These are phyloP conservation scores for Ctenochaetus hawaiiensis DNA, from an alignment of 2,797 vertebrate genomes.

Conservation along the genomic window DNA sequence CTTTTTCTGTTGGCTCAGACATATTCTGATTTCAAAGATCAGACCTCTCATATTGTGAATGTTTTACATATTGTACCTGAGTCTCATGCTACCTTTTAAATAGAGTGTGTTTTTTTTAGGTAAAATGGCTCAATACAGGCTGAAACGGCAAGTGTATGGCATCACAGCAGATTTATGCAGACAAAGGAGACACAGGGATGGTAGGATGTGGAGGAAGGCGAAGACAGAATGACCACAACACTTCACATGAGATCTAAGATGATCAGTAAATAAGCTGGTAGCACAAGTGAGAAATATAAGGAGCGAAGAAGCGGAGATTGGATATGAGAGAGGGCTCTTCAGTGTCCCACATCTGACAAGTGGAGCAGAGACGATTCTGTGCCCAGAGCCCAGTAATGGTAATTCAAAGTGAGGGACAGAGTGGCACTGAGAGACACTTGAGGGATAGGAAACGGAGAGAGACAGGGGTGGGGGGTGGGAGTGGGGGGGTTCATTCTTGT, in stretches of 20 bases:
- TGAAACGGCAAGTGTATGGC: neutral
- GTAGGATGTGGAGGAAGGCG: constrained; percentile 10
- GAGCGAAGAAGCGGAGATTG: constrained; percentile 36
- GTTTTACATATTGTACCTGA: constrained; percentile 45
- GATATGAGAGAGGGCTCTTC: constrained; percentile 55
- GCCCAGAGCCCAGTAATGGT: constrained; percentile 75
- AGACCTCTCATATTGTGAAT: constrained; percentile 38
- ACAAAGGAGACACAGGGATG: constrained; percentile 1
- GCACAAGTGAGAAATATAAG: constrained; percentile 26
- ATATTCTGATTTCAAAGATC: constrained; percentile 52
- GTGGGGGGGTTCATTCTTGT: constrained; percentile 57
- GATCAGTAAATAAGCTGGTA: constrained; percentile 46
- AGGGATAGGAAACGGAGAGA: constrained; percentile 43
- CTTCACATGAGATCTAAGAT: constrained; percentile 38
- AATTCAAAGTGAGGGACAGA: constrained; percentile 80
- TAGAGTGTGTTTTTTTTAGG: constrained; percentile 10
- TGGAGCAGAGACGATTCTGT: constrained; percentile 78
- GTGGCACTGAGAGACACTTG: constrained; percentile 56
- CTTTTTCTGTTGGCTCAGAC: constrained; percentile 58
- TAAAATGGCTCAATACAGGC: constrained; percentile 1
- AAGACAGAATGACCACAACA: constrained; percentile 24
- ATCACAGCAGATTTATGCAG: constrained; percentile 11
- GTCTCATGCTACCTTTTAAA: constrained; percentile 23
- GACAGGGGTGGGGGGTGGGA: neutral
- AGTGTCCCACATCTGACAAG: constrained; percentile 80